Evolutionary conservation across 2,888 invertebrate genomes (phyloP).

Genomic region (Leptogaster cylindrica): DNA sequence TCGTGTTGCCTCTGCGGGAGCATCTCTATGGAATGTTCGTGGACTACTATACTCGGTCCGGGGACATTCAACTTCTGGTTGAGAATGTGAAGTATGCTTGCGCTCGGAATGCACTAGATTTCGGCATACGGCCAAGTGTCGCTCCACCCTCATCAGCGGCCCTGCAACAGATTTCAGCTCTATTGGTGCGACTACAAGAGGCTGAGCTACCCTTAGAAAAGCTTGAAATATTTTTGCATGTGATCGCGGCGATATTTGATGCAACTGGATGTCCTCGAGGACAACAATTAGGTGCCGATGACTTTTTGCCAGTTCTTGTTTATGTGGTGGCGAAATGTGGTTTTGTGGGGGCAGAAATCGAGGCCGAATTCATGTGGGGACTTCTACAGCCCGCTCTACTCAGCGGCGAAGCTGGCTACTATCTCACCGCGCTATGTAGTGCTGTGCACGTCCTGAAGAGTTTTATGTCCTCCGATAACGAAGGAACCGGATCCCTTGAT

Average conservation of each 20-base stretch:
- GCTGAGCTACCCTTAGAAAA: conserved; percentile 94
- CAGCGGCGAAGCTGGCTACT: conserved; percentile 93
- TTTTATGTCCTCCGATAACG: conserved; percentile 61
- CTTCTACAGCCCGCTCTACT: conserved; percentile 88
- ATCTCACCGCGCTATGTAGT: conserved; percentile 90
- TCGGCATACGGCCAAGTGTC: conserved; percentile 68
- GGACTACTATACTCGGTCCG: conserved; percentile 80
- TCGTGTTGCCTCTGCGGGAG: conserved; percentile 83
- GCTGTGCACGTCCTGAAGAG: conserved; percentile 71
- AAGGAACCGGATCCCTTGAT: conserved; percentile 60
- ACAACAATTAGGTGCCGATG: conserved; percentile 76
- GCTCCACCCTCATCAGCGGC: conserved; percentile 77
- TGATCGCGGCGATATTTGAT: conserved; percentile 87
- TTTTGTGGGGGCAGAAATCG: conserved; percentile 90
- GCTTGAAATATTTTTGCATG: conserved; percentile 86
- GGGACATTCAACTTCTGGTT: conserved; percentile 74
- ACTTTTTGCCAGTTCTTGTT: conserved; percentile 89
- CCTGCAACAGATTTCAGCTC: conserved; percentile 78
- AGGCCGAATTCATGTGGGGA: conserved; percentile 96
- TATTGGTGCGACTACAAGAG: conserved; percentile 83
- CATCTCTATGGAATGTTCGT: conserved; percentile 86
- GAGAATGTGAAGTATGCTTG: conserved; percentile 61
- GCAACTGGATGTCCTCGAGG: conserved; percentile 63
- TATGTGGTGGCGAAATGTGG: conserved; percentile 90
- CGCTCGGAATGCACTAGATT: conserved; percentile 57